Conservation (phyloP, 2,888 invertebrate genomes). For the Drosophila conformis region DNA sequence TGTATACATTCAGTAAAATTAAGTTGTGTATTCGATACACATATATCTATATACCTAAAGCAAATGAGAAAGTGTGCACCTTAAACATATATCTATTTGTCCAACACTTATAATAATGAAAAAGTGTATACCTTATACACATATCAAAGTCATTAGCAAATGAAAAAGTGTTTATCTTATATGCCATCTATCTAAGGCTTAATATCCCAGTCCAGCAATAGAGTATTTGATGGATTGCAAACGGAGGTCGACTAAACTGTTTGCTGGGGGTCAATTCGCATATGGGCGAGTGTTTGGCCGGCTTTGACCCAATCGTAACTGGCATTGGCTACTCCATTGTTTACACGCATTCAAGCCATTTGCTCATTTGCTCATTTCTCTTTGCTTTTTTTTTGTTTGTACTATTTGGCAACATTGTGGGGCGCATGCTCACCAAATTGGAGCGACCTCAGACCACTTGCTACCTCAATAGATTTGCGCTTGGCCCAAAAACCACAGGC, state of each 20-base stretch:
- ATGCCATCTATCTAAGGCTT: neutral
- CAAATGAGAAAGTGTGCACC: neutral
- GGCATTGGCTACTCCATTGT: conserved; percentile 33
- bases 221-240: neutral
- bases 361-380: conserved; percentile 3
- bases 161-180: neutral
- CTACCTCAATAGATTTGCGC: conserved; percentile 63
- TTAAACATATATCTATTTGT: neutral
- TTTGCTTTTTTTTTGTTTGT: neutral
- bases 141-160: neutral
- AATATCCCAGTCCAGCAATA: neutral
- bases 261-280: conserved; percentile 1
- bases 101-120: no score
- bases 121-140: neutral
- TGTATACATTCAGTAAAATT: no score
- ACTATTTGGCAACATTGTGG: neutral
- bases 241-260: neutral
- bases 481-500: conserved; percentile 49
- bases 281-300: conserved; percentile 3
- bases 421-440: conserved; percentile 56
- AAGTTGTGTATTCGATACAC: no score
- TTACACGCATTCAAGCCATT: conserved; percentile 25
- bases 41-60: neutral
- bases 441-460: conserved; percentile 48
- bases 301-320: conserved; percentile 28